Evolutionary conservation across 1,140 invertebrate genomes (phyloP).

Genomic region (Globodera ellingtonae): DNA sequence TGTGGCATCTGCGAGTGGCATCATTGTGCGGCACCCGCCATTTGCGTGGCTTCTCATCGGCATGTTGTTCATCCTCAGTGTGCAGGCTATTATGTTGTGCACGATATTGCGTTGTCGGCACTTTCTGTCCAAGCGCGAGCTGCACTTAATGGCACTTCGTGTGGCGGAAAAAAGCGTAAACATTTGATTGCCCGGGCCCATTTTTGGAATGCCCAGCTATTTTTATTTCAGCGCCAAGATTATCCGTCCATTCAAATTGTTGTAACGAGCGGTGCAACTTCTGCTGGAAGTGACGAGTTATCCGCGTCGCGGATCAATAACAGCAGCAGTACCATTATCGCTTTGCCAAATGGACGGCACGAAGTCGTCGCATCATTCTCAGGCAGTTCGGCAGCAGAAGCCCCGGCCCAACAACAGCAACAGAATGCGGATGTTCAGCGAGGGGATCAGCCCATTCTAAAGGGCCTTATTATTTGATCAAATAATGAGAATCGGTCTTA

Average conservation of each 20-base stretch:
- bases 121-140: conserved; percentile 40
- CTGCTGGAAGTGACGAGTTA: neutral
- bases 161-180: conserved; percentile 50
- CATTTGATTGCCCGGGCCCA: neutral
- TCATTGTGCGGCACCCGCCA: conserved; percentile 28
- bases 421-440: no score
- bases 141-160: conserved; percentile 52
- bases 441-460: neutral
- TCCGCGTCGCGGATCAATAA: neutral
- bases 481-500: no score
- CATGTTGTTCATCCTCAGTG: conserved; percentile 33
- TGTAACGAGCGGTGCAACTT: conserved; percentile 11
- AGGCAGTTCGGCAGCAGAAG: neutral
- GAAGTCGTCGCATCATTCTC: no score
- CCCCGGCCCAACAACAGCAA: neutral
- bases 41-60: conserved; percentile 32
- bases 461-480: neutral
- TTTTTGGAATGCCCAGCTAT: neutral
- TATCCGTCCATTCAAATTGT: conserved; percentile 44
- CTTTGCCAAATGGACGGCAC: neutral
- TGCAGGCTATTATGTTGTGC: conserved; percentile 37
- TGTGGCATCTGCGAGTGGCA: neutral
- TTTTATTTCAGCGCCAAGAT: conserved; percentile 27
- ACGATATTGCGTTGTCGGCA: conserved; percentile 27
- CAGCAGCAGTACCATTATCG: conserved; percentile 4